Conservation (phyloP, 1,140 invertebrate genomes). For the Ostrea edulis region DNA sequence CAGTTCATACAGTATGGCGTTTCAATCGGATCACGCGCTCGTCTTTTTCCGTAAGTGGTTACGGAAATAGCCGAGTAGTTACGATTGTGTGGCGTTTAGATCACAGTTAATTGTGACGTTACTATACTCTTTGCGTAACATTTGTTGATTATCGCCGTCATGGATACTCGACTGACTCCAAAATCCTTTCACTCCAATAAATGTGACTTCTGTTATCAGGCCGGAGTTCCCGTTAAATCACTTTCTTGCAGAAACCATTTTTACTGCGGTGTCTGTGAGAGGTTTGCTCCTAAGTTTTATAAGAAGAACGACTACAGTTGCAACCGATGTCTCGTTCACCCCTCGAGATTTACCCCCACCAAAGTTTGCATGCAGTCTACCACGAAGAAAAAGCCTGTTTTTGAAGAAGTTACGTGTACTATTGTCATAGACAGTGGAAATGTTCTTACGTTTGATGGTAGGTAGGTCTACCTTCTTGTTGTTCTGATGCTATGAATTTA, state of each 20-base stretch:
- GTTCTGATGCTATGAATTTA: no score
- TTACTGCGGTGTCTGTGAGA: conserved; percentile 47
- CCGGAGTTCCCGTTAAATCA: conserved; percentile 37
- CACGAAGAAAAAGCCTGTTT: background rate
- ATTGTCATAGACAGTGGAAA: conserved; percentile 21
- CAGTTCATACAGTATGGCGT: no score
- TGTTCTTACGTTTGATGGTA: conserved; percentile 40
- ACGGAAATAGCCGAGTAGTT: no score
- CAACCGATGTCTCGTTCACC: background rate
- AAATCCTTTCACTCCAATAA: conserved; percentile 11
- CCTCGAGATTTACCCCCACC: background rate
- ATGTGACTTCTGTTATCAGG: conserved; percentile 55
- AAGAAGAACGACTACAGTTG: conserved; percentile 43
- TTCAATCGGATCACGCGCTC: no score
- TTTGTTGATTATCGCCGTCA: background rate
- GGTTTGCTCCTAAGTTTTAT: conserved; percentile 51
- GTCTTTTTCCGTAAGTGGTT: no score
- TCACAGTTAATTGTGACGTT: background rate
- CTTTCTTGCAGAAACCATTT: conserved; percentile 49
- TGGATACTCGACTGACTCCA: background rate
- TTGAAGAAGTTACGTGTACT: conserved; percentile 35
- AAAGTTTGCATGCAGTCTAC: background rate
- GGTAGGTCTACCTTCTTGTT: background rate
- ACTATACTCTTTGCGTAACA: background rate
- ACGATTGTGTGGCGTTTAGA: no score